Conservation (phyloP, 1,140 invertebrate genomes). For the Gerris buenoi region DNA sequence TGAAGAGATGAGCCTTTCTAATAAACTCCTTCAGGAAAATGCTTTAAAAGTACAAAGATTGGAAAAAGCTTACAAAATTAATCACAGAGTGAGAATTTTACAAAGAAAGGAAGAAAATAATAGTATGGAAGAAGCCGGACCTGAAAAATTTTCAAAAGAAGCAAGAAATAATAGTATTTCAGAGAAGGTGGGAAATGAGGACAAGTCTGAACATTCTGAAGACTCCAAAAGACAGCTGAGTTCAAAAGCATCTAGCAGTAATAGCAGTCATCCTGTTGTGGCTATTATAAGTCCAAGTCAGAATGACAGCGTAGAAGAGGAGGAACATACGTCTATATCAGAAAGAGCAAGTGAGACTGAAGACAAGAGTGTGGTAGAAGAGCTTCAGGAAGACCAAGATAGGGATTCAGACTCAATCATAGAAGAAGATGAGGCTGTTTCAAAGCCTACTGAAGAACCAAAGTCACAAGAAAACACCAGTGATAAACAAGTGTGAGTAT, state of each 20-base stretch:
- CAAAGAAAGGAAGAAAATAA: neutral
- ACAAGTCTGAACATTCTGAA: neutral
- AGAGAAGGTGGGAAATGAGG: neutral
- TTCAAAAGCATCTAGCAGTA: neutral
- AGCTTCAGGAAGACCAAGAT: neutral
- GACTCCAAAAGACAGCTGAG: neutral
- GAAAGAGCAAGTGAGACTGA: neutral
- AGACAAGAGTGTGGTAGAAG: neutral
- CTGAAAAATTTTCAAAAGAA: neutral
- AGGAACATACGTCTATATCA: neutral
- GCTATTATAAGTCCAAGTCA: neutral
- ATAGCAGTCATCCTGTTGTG: neutral
- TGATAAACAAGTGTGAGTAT: too few species aligned
- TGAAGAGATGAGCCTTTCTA: neutral
- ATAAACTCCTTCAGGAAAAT: neutral
- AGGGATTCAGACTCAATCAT: neutral
- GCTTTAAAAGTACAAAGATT: neutral
- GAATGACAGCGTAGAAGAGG: neutral
- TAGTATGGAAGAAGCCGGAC: too few species aligned
- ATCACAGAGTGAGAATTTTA: neutral
- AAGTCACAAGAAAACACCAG: too few species aligned
- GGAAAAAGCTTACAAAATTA: neutral
- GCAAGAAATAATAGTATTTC: neutral
- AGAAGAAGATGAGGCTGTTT: neutral
- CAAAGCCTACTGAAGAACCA: too few species aligned